These are phyloP conservation scores for Cephus rjabovi DNA, from an alignment of 2,888 invertebrate genomes.

Conservation along the genomic window DNA sequence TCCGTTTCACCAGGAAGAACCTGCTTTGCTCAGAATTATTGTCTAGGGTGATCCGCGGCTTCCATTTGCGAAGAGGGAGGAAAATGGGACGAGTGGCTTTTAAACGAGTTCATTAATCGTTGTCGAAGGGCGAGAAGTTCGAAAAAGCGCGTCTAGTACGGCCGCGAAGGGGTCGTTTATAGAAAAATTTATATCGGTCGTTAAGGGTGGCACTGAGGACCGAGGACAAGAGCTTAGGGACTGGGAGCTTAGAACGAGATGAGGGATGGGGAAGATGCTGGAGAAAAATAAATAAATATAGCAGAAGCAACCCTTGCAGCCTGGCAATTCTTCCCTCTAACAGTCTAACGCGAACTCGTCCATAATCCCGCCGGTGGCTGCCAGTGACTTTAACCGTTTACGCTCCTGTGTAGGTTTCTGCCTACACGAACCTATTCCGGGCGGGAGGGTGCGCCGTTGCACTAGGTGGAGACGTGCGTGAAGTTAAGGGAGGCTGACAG, in stretches of 20 bases:
- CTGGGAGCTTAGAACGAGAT: no score
- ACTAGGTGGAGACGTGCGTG: conserved; percentile 49
- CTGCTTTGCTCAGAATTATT: no score
- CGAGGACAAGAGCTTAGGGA: conserved; percentile 15
- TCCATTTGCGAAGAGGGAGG: no score
- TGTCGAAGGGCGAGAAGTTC: no score
- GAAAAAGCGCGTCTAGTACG: conserved; percentile 1
- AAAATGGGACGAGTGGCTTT: no score
- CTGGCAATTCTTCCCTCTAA: conserved; percentile 40
- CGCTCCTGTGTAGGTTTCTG: neutral
- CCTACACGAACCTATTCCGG: no score
- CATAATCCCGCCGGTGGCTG: conserved; percentile 56
- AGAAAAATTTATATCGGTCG: conserved; percentile 54
- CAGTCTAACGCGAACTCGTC: conserved; percentile 44
- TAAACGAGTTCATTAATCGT: no score
- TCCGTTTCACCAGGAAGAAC: no score
- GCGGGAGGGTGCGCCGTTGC: no score
- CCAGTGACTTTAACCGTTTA: conserved; percentile 52
- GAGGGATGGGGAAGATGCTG: conserved; percentile 22
- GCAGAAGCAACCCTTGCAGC: conserved; percentile 41
- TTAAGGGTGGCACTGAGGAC: conserved; percentile 40
- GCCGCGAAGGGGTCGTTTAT: conserved; percentile 41
- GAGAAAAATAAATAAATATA: conserved; percentile 57
- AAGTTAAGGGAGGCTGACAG: conserved; percentile 25
- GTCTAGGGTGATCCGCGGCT: no score